These are phyloP conservation scores for Cyphomyrus plagiostoma DNA, from an alignment of 2,113 vertebrate species.

Conservation along the genomic window DNA sequence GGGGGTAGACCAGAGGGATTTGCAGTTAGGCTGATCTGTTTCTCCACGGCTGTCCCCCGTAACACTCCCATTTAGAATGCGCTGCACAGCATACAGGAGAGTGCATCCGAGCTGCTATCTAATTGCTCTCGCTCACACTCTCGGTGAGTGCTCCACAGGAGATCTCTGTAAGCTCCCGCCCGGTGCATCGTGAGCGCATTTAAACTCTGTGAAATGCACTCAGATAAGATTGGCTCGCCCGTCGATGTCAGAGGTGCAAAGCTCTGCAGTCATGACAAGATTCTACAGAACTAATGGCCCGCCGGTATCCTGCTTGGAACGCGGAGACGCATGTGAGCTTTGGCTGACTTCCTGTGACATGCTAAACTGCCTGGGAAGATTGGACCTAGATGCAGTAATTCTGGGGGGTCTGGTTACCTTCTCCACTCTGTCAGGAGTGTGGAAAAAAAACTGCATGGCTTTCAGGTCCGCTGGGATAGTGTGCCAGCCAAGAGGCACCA, in stretches of 20 bases:
- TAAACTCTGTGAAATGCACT: constrained; percentile 29
- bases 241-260: constrained; percentile 36
- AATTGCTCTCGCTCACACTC: constrained; percentile 40
- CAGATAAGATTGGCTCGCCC: constrained; percentile 47
- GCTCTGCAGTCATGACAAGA: constrained; percentile 35
- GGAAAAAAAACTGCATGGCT: not conserved
- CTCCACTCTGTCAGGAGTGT: not conserved
- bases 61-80: constrained; percentile 47
- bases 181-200: constrained; percentile 26
- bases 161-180: constrained; percentile 25
- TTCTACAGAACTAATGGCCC: constrained; percentile 28
- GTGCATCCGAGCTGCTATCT: constrained; percentile 36
- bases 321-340: not conserved
- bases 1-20: constrained; percentile 28
- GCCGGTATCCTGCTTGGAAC: not conserved
- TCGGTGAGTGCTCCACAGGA: constrained; percentile 37
- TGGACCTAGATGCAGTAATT: not conserved
- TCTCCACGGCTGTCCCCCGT: constrained; percentile 23
- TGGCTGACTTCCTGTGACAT: not conserved
- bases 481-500: not conserved
- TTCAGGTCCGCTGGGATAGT: constrained; percentile 9
- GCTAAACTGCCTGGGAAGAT: not conserved
- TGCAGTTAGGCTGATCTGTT: constrained; percentile 15
- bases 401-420: not conserved
- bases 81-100: constrained; percentile 36